Evolutionary conservation across 2,797 vertebrate species (phyloP).

Genomic region (Fringilla coelebs): DNA sequence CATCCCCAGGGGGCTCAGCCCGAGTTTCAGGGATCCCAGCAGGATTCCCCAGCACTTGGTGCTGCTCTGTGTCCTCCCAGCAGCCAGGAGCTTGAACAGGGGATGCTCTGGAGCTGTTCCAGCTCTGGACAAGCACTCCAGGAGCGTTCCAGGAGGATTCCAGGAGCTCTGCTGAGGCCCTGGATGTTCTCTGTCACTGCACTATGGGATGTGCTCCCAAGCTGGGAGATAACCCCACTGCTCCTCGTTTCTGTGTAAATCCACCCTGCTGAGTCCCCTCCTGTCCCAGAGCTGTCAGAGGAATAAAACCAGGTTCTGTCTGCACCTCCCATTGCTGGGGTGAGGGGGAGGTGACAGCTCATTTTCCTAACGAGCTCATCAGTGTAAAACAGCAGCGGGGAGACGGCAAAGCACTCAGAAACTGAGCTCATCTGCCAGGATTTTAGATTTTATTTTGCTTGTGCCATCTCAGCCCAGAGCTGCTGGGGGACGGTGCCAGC

Average conservation of each 20-base stretch:
- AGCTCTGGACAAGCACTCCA: neutral
- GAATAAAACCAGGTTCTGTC: neutral
- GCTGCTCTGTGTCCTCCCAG: neutral
- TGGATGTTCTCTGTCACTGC: neutral
- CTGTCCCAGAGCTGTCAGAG: neutral
- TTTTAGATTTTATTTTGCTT: neutral
- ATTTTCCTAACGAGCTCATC: slow-evolving; percentile 27
- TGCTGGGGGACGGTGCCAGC: neutral
- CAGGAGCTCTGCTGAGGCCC: neutral
- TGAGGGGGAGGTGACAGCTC: neutral
- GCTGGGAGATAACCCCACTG: neutral
- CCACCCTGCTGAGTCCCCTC: neutral
- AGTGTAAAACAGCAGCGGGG: neutral
- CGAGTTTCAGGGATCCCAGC: neutral
- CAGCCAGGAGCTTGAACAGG: neutral
- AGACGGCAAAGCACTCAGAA: neutral
- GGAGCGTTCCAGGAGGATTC: neutral
- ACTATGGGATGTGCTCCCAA: neutral
- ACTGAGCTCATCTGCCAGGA: neutral
- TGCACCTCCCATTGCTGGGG: neutral
- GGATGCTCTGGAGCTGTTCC: neutral
- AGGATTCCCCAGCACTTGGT: neutral
- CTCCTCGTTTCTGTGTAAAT: slow-evolving; percentile 1
- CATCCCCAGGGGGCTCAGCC: neutral
- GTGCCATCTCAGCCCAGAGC: neutral